Base-by-base conservation (phyloP, 2,888 invertebrate genomes). In the Phaonia tiefii region DNA sequence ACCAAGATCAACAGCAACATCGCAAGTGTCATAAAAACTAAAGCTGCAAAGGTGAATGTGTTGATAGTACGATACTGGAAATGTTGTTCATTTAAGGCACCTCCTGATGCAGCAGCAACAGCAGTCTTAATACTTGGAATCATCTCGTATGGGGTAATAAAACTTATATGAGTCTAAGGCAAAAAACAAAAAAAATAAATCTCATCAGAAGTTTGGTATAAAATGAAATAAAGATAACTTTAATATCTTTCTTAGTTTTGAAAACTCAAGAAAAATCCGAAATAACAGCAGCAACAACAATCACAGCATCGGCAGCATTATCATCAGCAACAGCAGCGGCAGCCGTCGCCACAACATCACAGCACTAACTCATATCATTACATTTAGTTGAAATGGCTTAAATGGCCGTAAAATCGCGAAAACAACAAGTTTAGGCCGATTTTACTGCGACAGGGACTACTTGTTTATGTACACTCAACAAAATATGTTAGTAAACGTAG, bases 1-100 rank as follows among this genome's bases (percentile, higher is more conserved):
- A 54, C 31, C n/a, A 58, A 17, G 15, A 10, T 10, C 39, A 3
- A n/a, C 13, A 31, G 13, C 37, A 39, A 8, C 63, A 63, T 39
- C 39, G 20, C 39, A 63, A 2, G n/a, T 75, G 75, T 69, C 81
- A 75, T 81, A 81, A 81, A 81, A 78, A 69, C 49, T 25, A 81
- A 74, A 70, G 60, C 56, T n/a, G n/a, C n/a, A 65, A 39, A 81
- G 71, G 56, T 78, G 77, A 81, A 81, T 71, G 75, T 49, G 67
- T 72, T 78, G 71, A 69, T 69, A 63, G 8, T 31, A 63, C 63
- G 17, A 37, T 8, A 31, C 75, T 42, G 58, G 54, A 69, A 67
- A 69, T 75, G 56, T 73, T 79, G 63, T 66, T 51, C 63, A 63
- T 63, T 42, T 60, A 20, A 60, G 60, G 10, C 37, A 72, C 67